Evolutionary conservation across 2,113 vertebrate genomes (phyloP).

Genomic region (Pandion haliaetus): DNA sequence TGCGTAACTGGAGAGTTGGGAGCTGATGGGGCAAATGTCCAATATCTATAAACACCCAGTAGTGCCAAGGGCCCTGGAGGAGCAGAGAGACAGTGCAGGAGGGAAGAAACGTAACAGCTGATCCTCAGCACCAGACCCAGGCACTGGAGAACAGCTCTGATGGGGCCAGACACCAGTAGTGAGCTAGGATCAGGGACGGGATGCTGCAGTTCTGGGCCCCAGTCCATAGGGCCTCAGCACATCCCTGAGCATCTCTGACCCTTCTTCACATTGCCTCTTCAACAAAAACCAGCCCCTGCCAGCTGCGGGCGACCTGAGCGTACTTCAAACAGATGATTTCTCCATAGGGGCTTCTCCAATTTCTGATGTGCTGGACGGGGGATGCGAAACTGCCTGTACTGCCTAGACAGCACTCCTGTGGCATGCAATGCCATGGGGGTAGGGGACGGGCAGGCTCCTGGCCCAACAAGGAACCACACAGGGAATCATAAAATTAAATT

Average conservation of each 20-base stretch:
- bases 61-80: not conserved
- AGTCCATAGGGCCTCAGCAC: not conserved
- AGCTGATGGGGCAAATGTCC: not conserved
- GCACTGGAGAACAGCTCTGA: not conserved
- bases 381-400: not conserved
- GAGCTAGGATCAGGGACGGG: not conserved
- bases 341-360: not conserved
- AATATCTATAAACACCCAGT: not conserved
- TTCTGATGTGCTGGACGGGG: not conserved
- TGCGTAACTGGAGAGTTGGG: not conserved
- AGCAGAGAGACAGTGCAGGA: rapidly evolving
- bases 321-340: not conserved
- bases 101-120: not conserved
- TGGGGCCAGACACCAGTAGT: no score
- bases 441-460: not conserved
- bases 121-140: not conserved
- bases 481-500: not conserved
- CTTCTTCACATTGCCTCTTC: not conserved
- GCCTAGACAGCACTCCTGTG: not conserved
- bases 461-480: not conserved
- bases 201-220: not conserved
- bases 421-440: not conserved
- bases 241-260: rapidly evolving
- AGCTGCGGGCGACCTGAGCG: not conserved
- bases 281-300: not conserved